Evolutionary conservation across 1,140 invertebrate species (phyloP).

Genomic region (Akabosia matsudoensis): DNA sequence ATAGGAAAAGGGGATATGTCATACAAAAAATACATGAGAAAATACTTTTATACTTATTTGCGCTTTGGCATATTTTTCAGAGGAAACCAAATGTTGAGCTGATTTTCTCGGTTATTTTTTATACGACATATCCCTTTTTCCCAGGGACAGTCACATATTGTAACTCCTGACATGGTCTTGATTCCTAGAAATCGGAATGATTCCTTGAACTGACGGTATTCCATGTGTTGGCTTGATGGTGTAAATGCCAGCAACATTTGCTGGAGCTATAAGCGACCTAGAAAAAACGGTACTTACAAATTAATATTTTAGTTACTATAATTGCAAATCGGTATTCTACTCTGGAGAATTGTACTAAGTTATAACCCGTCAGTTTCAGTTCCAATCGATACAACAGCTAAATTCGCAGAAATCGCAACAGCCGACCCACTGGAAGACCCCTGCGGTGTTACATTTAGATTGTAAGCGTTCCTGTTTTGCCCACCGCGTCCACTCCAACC

Average conservation of each 20-base stretch:
- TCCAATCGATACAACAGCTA: slow-evolving; percentile 25
- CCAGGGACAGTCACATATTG: no score
- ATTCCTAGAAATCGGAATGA: slow-evolving; percentile 26
- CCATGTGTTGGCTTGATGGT: slow-evolving; percentile 30
- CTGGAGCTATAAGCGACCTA: slow-evolving; percentile 28
- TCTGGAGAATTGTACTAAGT: no score
- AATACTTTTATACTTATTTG: no score
- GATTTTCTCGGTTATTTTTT: no score
- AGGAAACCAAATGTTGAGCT: no score
- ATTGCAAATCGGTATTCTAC: no score
- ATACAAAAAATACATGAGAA: neutral
- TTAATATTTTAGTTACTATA: no score
- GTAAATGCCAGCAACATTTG: neutral
- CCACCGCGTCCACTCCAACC: slow-evolving; percentile 37
- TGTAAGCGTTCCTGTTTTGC: slow-evolving; percentile 29
- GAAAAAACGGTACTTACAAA: no score
- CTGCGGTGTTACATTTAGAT: neutral
- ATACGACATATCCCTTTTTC: no score
- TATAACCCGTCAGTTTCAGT: slow-evolving; percentile 40
- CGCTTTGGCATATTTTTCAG: no score
- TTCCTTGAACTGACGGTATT: neutral
- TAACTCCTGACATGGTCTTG: slow-evolving; percentile 30
- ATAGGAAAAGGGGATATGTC: no score
- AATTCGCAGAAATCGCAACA: slow-evolving; percentile 28
- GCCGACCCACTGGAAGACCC: slow-evolving; percentile 33